These are phyloP conservation scores for Catagonus wagneri DNA, from an alignment of 2,113 vertebrate species.

Conservation along the genomic window DNA sequence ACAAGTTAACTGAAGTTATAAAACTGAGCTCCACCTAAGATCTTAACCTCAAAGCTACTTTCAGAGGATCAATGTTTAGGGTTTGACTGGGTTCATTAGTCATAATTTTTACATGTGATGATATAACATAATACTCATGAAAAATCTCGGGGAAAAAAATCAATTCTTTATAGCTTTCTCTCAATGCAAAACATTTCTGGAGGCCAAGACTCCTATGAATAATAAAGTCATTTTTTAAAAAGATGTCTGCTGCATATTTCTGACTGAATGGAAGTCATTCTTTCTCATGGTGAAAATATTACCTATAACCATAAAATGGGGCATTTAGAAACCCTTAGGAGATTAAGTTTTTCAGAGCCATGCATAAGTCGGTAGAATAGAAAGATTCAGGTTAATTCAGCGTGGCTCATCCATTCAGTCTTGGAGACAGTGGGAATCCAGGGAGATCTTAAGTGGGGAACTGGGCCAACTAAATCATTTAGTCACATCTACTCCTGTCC, in stretches of 20 bases:
- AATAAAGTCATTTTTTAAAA: not conserved
- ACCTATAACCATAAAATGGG: not conserved
- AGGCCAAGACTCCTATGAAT: not conserved
- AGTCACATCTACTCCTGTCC: not conserved
- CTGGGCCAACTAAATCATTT: slow-evolving; percentile 26
- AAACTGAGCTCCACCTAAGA: not conserved
- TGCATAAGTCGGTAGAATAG: not conserved
- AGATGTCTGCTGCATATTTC: not conserved
- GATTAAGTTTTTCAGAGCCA: not conserved
- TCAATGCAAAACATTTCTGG: slow-evolving; percentile 6
- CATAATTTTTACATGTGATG: not conserved
- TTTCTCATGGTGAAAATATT: not conserved
- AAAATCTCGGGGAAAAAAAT: slow-evolving; percentile 20
- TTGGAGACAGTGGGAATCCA: not conserved
- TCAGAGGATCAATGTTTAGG: not conserved
- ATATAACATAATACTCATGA: slow-evolving; percentile 29
- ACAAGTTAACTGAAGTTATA: not conserved
- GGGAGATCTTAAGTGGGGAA: not conserved
- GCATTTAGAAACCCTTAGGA: not conserved
- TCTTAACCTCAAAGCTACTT: not conserved
- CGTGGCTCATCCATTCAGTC: not conserved
- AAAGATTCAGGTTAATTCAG: not conserved
- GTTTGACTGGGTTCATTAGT: not conserved
- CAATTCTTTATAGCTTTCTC: not conserved
- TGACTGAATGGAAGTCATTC: not conserved